These are phyloP conservation scores for Oryzias javanicus DNA, from an alignment of 2,113 vertebrate genomes.

Conservation along the genomic window DNA sequence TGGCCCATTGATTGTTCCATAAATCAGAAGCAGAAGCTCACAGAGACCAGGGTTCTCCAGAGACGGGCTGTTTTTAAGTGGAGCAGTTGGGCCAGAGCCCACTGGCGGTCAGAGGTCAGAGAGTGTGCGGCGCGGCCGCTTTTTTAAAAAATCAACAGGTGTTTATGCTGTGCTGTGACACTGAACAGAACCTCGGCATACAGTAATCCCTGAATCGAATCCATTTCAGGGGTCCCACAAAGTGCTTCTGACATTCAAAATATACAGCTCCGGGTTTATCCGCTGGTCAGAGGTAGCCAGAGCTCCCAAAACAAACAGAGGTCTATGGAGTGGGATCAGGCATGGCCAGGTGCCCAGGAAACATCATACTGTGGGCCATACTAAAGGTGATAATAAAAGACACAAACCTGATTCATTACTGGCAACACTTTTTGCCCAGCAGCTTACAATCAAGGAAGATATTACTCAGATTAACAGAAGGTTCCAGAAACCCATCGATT, in stretches of 20 bases:
- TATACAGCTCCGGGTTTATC: conserved; percentile 68
- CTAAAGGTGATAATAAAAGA: conserved; percentile 48
- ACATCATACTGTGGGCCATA: conserved; percentile 52
- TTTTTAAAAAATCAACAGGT: conserved; percentile 75
- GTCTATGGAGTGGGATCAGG: conserved; percentile 65
- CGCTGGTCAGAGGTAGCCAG: conserved; percentile 69
- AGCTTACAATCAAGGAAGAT: conserved; percentile 9
- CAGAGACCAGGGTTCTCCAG: conserved; percentile 37
- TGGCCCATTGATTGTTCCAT: conserved; percentile 68
- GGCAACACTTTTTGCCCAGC: conserved; percentile 23
- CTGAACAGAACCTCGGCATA: conserved; percentile 63
- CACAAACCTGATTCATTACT: conserved; percentile 25
- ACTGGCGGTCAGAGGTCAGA: conserved; percentile 41
- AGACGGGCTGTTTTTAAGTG: conserved; percentile 51
- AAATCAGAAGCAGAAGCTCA: conserved; percentile 65
- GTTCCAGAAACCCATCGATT: conserved; percentile 52
- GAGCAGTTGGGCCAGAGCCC: conserved; percentile 48
- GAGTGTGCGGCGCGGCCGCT: conserved; percentile 32
- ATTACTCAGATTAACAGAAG: conserved; percentile 27
- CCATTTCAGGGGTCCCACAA: conserved; percentile 64
- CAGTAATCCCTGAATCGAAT: conserved; percentile 56
- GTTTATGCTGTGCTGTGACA: conserved; percentile 70
- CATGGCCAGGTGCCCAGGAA: conserved; percentile 66
- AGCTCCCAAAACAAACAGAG: conserved; percentile 74
- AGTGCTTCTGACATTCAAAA: conserved; percentile 77